These are phyloP conservation scores for Ceramica pisi DNA, from an alignment of 2,888 invertebrate species.

Conservation along the genomic window DNA sequence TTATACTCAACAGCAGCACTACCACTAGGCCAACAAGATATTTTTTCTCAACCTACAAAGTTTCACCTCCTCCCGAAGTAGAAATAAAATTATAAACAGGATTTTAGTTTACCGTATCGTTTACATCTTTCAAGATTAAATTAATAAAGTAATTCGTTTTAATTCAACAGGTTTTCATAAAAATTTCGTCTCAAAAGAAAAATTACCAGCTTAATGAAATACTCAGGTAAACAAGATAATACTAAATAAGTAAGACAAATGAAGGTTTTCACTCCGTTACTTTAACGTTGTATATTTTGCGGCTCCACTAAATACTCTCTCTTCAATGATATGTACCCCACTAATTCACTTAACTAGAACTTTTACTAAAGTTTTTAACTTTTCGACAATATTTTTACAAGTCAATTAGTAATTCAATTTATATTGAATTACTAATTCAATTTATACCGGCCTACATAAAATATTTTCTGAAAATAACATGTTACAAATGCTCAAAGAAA, in stretches of 20 bases:
- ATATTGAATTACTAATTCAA: not conserved
- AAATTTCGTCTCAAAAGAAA: conserved; percentile 10
- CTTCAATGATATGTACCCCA: not conserved
- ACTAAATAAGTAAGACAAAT: conserved; percentile 40
- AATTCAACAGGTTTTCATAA: not conserved
- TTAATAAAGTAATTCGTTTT: not conserved
- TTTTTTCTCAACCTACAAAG: no score
- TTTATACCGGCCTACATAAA: not conserved
- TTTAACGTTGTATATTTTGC: conserved; percentile 23
- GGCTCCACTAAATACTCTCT: not conserved
- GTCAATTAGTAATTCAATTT: conserved; percentile 3
- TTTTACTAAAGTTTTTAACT: not conserved
- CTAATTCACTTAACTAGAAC: not conserved
- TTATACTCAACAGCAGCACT: no score
- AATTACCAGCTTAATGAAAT: not conserved
- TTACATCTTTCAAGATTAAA: not conserved
- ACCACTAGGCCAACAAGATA: no score
- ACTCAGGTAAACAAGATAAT: conserved; percentile 25
- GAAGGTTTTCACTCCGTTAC: conserved; percentile 32
- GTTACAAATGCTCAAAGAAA: not conserved
- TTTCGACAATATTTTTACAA: not conserved
- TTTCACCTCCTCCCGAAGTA: not conserved
- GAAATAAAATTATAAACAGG: not conserved
- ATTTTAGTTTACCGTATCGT: not conserved
- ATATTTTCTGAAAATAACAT: not conserved